These are phyloP conservation scores for Drosophila kurseongensis DNA, from an alignment of 1,140 invertebrate genomes.

Conservation along the genomic window DNA sequence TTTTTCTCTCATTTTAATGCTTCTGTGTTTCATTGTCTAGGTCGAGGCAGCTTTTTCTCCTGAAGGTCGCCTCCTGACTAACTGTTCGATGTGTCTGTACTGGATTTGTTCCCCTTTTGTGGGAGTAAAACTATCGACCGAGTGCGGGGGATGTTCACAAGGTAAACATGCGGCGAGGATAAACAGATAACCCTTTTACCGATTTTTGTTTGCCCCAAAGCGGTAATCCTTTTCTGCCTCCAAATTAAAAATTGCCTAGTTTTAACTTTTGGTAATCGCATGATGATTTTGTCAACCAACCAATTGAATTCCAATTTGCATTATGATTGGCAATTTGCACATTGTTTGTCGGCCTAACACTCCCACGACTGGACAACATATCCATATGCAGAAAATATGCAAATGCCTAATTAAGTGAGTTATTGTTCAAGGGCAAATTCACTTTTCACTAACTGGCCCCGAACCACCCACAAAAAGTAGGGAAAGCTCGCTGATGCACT, in stretches of 20 bases:
- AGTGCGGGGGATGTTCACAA: conserved; percentile 4
- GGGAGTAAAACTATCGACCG: conserved; percentile 24
- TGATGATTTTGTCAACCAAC: neutral
- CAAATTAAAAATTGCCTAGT: neutral
- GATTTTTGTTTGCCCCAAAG: neutral
- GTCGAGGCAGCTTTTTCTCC: conserved; percentile 69
- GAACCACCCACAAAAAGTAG: conserved; percentile 11
- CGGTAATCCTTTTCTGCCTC: neutral
- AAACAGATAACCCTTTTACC: neutral
- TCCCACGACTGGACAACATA: neutral
- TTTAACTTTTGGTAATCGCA: neutral
- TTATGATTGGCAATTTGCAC: neutral
- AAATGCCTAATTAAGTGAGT: conserved; percentile 58
- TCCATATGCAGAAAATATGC: neutral
- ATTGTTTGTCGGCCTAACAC: neutral
- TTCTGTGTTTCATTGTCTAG: conserved; percentile 68
- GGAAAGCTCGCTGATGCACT: conserved; percentile 34
- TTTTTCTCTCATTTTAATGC: conserved; percentile 19
- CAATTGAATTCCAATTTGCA: neutral
- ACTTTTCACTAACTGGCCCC: conserved; percentile 5
- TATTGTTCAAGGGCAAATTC: conserved; percentile 65
- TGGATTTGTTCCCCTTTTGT: conserved; percentile 12
- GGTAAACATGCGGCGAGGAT: conserved; percentile 4
- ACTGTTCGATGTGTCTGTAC: conserved; percentile 31
- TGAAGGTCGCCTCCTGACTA: conserved; percentile 53